Evolutionary conservation across 35 echinoderm and acorn worm species (phyloP).

Genomic region (Diadema setosum): DNA sequence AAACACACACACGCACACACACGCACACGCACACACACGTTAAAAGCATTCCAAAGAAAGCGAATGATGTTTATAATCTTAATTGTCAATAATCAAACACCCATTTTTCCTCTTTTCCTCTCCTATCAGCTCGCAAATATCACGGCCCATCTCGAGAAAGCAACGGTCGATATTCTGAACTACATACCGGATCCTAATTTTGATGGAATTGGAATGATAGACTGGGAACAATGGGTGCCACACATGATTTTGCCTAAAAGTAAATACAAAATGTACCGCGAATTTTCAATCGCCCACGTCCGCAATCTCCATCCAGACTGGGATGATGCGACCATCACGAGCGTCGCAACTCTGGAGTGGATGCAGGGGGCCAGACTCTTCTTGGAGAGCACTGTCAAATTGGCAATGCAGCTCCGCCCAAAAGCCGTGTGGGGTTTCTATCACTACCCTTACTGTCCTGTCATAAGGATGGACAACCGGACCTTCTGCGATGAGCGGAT

Average conservation of each 20-base stretch:
- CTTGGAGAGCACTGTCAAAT: conserved; percentile 38
- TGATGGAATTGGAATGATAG: conserved; percentile 49
- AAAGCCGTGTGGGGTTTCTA: conserved; percentile 75
- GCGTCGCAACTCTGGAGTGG: conserved; percentile 48
- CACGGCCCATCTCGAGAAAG: conserved; percentile 60
- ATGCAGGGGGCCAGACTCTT: conserved; percentile 48
- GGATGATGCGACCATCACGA: conserved; percentile 25
- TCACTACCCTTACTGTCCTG: conserved; percentile 70
- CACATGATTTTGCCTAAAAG: neutral
- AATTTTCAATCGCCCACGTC: conserved; percentile 9
- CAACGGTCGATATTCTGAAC: conserved; percentile 27
- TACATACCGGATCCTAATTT: conserved; percentile 58
- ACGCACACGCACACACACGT: too few species aligned
- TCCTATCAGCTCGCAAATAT: conserved; percentile 55
- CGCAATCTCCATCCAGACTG: conserved; percentile 24
- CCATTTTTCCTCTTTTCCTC: too few species aligned
- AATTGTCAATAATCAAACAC: too few species aligned
- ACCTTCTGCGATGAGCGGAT: neutral
- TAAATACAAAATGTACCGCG: neutral
- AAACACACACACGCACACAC: too few species aligned
- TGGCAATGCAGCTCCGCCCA: conserved; percentile 56
- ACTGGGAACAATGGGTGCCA: conserved; percentile 81
- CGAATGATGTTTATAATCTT: too few species aligned
- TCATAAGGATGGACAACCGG: neutral
- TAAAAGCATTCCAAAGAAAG: too few species aligned